Evolutionary conservation across 2,797 vertebrate genomes (phyloP), one percentile per base, ranked within the genome.

Genomic region (Octomys mimax): DNA sequence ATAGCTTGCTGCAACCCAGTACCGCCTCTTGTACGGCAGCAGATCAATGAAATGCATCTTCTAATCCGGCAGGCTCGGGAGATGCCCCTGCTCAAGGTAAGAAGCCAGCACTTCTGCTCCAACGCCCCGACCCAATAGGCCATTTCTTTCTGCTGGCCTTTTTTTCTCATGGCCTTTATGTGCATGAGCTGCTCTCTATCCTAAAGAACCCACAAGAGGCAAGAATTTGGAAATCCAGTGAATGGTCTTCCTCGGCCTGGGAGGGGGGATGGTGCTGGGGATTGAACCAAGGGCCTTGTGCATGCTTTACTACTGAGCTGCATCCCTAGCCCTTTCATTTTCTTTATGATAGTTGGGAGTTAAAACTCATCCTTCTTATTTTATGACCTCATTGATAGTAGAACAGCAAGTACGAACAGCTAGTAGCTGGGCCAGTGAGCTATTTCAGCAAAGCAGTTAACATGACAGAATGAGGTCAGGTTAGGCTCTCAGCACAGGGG

Each of bases 1-100:
- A 98, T 99, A 85, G 99, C 99, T 39, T 99, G 99, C 98, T 99
- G 99, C 97, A 99, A 99, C 98, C 99, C 99, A 0, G 98, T 99
- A 0, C 99, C 99, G 0, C 99, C 99, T 0, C 98, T 99, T 19
- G 99, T 99, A 88, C 99, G 99, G 80, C 99, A 99, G 98, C 99
- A 99, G 98, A 97, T 99, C 96, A 99, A 99, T 77, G 99, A 99
- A 96, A 98, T 99, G 91, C 99, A 99, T 95, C 99, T 99, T 95
- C 97, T 99, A 9, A 97, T 99, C 95, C 99, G 99, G 97, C 99
- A 99, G 96, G 99, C 99, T 26, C 98, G 99, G 95, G 99, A 99
- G 96, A 99, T 99, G 98, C 99, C 99, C 21, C 98, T 99, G 66
- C 99, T 99, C 75, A 99, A 99, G 99, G 99, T 99, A 97, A 97